Evolutionary conservation across 2,113 vertebrate species (phyloP).

Genomic region (Acanthisitta chloris): DNA sequence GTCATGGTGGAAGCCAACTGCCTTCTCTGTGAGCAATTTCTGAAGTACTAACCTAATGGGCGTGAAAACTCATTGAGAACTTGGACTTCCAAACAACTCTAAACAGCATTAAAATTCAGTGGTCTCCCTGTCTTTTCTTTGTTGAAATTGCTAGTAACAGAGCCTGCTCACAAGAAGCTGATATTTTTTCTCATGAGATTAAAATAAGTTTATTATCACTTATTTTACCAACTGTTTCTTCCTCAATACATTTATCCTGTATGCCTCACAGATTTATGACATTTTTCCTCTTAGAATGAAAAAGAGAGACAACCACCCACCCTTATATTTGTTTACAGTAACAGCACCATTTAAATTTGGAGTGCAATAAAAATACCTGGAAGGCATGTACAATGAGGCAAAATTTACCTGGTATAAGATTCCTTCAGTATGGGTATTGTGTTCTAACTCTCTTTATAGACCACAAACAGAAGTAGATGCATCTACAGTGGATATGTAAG

Average conservation of each 20-base stretch:
- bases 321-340: not conserved
- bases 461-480: not conserved
- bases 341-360: not conserved
- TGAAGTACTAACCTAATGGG: not conserved
- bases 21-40: not conserved
- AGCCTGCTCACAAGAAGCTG: not conserved
- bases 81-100: not conserved
- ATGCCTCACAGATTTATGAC: not conserved
- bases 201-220: not conserved
- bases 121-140: not conserved
- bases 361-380: not conserved
- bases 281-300: not conserved
- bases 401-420: not conserved
- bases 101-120: not conserved
- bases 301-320: rapidly evolving
- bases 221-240: not conserved
- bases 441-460: not conserved
- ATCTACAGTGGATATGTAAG: not conserved
- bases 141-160: not conserved
- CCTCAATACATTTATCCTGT: not conserved
- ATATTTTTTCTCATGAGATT: not conserved
- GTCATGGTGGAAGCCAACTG: rapidly evolving
- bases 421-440: not conserved
- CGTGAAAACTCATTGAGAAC: not conserved
- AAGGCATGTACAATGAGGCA: not conserved